Base-by-base conservation (phyloP, 1,140 invertebrate species). In the Limonius californicus region DNA sequence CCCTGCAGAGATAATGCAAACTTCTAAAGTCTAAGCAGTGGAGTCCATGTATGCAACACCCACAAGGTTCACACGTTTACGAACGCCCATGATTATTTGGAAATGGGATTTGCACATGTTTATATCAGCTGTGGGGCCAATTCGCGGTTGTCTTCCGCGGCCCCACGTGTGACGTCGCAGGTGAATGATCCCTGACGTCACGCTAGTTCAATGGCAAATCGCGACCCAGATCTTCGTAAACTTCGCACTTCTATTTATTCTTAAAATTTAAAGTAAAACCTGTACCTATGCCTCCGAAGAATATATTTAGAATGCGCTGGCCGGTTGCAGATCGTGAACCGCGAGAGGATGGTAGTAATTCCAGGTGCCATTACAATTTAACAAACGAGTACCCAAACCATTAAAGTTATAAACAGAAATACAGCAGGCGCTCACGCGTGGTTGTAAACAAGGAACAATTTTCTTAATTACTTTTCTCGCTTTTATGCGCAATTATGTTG, bases 161-260 rank as follows among this genome's bases (percentile, higher is more conserved):
- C 59, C 62, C 63, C 64, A 59, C 45, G 61, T 65, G 68, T 75
- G 72, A 76, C 74, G 75, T 76, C 73, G 73, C 72, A 75, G 75
- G 74, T 77, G 72, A 77, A 76, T 74, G 75, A 75, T 75, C 67
- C 65, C 61, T 68, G 69, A 75, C 74, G 73, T 76, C 74, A 76
- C 69, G 66, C 64, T 72, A 72, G 75, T 77, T 77, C 75, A 77
- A 77, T 76, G 75, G 75, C 74, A 77, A 77, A 77, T 77, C 74
- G 72, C 73, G 75, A 77, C 75, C 74, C 75, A 77, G 74, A 77
- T 77, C 74, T 74, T 54, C 47, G 16, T 14, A 50, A 50, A 50
- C 45, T 50, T 50, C 16, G 45, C 45, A 50, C 45, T 50, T 50
- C 16, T 50, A 19, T 50, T 50, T 50, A 50, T 50, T 50, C 19